phyloP scores from a whole-genome alignment of 2,888 invertebrate genomes.

The Seira ritae region DNA sequence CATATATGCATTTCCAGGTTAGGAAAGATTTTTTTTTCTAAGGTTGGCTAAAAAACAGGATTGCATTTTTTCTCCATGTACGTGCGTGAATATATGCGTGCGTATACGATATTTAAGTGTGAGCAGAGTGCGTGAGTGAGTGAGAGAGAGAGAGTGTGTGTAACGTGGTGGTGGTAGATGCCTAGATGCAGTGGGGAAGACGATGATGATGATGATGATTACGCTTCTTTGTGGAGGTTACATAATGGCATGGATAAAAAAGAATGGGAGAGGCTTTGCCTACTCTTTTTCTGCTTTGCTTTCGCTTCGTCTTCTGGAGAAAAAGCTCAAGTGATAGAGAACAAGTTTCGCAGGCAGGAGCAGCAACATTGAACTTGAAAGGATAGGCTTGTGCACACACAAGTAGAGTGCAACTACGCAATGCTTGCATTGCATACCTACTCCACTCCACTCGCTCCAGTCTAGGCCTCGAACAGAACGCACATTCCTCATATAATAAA shows the following conservation, averaged over 20 bases:
- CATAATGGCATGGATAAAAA: constrained; percentile 16
- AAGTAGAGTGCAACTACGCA: constrained; percentile 9
- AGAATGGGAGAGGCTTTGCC: constrained; percentile 31
- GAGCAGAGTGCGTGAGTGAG: constrained; percentile 18
- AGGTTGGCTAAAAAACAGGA: constrained; percentile 29
- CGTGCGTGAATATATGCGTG: constrained; percentile 30
- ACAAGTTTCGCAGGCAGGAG: constrained; percentile 41
- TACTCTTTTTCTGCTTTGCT: constrained; percentile 18
- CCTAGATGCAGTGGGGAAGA: no score
- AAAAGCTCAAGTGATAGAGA: constrained; percentile 13
- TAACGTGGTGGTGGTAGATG: constrained; percentile 27
- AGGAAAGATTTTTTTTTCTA: not conserved
- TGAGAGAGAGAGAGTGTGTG: no score
- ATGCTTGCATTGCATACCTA: no score
- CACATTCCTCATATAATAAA: no score
- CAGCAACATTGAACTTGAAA: constrained; percentile 41
- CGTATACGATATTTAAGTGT: constrained; percentile 13
- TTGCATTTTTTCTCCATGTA: constrained; percentile 17
- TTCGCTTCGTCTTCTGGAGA: constrained; percentile 14
- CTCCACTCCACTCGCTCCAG: not conserved
- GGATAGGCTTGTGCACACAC: constrained; percentile 27
- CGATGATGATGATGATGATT: constrained; percentile 9
- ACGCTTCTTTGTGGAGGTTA: constrained; percentile 2
- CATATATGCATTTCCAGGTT: constrained; percentile 34
- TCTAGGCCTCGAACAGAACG: no score